Evolutionary conservation across 1,140 invertebrate genomes (phyloP).

Genomic region (Drosophila varians): DNA sequence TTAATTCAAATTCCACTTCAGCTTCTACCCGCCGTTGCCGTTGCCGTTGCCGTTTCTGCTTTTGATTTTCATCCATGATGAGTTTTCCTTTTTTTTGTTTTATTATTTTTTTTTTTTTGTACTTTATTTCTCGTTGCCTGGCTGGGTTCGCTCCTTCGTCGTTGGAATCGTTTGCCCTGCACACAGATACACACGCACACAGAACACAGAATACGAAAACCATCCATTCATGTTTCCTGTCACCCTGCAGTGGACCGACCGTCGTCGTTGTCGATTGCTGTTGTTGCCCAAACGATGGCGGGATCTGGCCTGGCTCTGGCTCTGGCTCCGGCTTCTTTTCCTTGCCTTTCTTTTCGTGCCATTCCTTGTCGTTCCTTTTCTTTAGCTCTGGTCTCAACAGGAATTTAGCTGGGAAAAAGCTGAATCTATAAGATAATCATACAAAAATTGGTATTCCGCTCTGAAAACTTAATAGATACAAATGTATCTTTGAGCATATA

Average conservation of each 20-base stretch:
- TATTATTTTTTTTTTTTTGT: conserved; percentile 40
- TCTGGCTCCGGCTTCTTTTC: conserved; percentile 15
- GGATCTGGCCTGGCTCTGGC: conserved; percentile 32
- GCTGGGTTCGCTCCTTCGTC: conserved; percentile 30
- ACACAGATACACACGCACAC: conserved; percentile 37
- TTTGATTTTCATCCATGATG: conserved; percentile 81
- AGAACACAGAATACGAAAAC: conserved; percentile 56
- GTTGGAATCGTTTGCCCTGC: conserved; percentile 35
- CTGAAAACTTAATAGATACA: too few species aligned
- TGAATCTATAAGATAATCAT: neutral
- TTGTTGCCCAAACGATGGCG: conserved; percentile 36
- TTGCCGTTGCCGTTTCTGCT: conserved; percentile 64
- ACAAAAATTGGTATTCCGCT: neutral
- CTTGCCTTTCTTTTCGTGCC: conserved; percentile 5
- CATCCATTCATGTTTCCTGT: conserved; percentile 81
- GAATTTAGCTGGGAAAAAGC: conserved; percentile 1
- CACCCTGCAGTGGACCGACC: conserved; percentile 66
- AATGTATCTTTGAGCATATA: too few species aligned
- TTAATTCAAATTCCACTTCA: conserved; percentile 77
- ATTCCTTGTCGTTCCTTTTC: conserved; percentile 9
- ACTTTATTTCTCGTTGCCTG: conserved; percentile 55
- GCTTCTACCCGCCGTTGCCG: conserved; percentile 51
- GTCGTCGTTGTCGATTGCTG: conserved; percentile 25
- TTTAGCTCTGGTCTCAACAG: neutral
- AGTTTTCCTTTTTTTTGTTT: conserved; percentile 76